These are phyloP conservation scores for Heterocephalus glaber DNA, from an alignment of 2,113 vertebrate species.

Conservation along the genomic window DNA sequence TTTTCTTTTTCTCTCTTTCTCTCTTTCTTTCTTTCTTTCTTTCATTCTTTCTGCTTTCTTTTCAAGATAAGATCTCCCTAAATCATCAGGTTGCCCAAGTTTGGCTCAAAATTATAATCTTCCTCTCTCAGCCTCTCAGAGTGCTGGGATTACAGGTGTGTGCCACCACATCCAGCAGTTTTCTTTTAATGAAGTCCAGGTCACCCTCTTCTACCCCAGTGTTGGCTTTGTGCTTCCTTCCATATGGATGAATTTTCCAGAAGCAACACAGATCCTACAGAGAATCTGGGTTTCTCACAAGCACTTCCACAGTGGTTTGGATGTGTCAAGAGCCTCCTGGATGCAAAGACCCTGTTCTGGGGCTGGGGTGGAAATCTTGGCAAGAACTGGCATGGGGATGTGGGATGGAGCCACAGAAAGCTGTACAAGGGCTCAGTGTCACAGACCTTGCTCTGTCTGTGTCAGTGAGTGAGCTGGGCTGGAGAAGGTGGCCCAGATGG, in stretches of 20 bases:
- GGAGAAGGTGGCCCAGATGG: not conserved
- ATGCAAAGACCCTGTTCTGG: not conserved
- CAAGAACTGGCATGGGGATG: not conserved
- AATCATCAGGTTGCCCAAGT: not conserved
- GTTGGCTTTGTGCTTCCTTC: not conserved
- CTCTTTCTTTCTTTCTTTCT: too few species aligned
- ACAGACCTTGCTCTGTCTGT: not conserved
- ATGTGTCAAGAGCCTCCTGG: not conserved
- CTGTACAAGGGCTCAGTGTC: accelerated
- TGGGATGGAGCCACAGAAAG: not conserved
- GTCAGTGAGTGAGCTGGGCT: not conserved
- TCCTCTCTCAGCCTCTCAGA: not conserved
- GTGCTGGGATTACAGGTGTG: not conserved
- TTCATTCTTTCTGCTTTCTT: not conserved
- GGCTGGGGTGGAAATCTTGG: not conserved
- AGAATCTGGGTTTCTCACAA: not conserved
- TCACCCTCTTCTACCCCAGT: not conserved
- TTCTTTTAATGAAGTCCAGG: not conserved
- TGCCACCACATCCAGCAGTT: not conserved
- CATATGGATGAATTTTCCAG: not conserved
- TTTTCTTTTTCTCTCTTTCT: too few species aligned
- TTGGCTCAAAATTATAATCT: not conserved
- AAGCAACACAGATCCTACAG: not conserved
- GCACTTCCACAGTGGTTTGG: not conserved
- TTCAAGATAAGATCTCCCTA: not conserved